Conservation (phyloP, 2,888 invertebrate species). For the Blastobasis adustella region DNA sequence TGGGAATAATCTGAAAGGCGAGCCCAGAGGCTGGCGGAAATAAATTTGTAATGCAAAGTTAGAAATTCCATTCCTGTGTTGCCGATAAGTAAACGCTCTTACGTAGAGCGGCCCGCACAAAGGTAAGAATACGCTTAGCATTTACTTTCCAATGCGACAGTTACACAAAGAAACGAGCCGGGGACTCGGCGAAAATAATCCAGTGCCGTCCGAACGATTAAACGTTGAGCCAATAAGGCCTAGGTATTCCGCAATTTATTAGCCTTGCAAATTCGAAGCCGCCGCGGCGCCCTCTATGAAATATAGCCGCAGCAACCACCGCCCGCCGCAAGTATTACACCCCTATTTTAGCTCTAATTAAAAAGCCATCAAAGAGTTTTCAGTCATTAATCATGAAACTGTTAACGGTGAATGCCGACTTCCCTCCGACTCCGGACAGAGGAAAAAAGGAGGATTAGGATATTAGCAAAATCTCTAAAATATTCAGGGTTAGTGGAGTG, state of each 20-base stretch:
- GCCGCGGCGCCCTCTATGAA: conserved; percentile 58
- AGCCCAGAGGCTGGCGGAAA: conserved; percentile 52
- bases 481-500: conserved; percentile 65
- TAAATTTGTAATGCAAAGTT: conserved; percentile 74
- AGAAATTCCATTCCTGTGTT: conserved; percentile 68
- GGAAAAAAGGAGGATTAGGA: conserved; percentile 65
- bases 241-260: conserved; percentile 72
- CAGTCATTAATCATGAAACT: conserved; percentile 75
- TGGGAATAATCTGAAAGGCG: conserved; percentile 62
- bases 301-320: conserved; percentile 64
- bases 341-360: conserved; percentile 75
- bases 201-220: conserved; percentile 53
- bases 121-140: conserved; percentile 60
- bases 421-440: conserved; percentile 46
- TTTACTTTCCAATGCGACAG: conserved; percentile 46
- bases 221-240: conserved; percentile 67
- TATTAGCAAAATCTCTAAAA: conserved; percentile 69
- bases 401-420: conserved; percentile 71
- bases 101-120: conserved; percentile 37
- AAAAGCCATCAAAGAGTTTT: conserved; percentile 76
- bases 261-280: conserved; percentile 71
- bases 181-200: conserved; percentile 54
- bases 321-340: conserved; percentile 53
- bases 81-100: conserved; percentile 66
- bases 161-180: conserved; percentile 39